Conservation (phyloP, 2,113 vertebrate species). For the Glaucomys volans region DNA sequence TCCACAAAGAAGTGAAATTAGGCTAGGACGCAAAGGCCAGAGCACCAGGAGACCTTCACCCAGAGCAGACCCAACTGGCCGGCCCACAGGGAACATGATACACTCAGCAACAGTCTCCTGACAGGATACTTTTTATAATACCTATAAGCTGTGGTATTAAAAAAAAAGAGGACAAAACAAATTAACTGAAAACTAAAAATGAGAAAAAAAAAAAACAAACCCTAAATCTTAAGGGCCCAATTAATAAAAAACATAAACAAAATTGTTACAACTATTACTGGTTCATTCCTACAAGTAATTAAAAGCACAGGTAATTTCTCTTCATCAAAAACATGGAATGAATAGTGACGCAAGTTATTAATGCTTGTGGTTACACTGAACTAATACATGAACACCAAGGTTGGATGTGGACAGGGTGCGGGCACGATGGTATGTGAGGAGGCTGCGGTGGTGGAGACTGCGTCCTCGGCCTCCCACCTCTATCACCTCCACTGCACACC, state of each 20-base stretch:
- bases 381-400: background rate
- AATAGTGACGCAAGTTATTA: background rate
- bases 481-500: rapidly evolving
- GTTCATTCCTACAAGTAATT: background rate
- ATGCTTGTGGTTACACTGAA: background rate
- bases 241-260: background rate
- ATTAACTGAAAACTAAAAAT: background rate
- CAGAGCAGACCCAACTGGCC: too few species aligned
- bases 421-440: background rate
- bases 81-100: background rate
- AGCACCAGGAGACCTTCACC: background rate
- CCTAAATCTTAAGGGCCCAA: background rate
- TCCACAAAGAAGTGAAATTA: background rate
- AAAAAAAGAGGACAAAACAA: background rate
- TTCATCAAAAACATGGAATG: background rate
- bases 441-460: background rate
- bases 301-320: background rate
- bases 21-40: background rate
- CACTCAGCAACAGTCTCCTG: background rate
- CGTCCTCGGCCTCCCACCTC: rapidly evolving
- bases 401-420: background rate
- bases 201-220: background rate
- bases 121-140: rapidly evolving
- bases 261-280: background rate
- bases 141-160: background rate